These are phyloP conservation scores for Cheilosia soror DNA, from an alignment of 2,888 invertebrate species.

Conservation along the genomic window DNA sequence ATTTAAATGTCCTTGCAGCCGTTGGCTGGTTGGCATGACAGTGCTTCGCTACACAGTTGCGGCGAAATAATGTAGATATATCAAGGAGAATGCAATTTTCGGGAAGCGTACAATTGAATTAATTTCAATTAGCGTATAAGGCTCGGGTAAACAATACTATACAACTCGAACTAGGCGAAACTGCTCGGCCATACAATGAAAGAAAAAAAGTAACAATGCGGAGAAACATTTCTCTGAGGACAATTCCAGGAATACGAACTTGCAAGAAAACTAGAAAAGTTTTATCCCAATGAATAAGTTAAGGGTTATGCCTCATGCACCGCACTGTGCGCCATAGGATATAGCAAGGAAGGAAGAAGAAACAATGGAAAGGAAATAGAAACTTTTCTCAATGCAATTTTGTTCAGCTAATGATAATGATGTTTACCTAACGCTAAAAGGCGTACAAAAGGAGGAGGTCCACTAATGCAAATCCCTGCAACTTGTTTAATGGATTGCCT, in stretches of 20 bases:
- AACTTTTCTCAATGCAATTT: not conserved
- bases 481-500: no score
- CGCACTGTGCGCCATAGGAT: not conserved
- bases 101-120: constrained; percentile 23
- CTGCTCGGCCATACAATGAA: constrained; percentile 8
- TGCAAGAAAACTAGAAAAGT: constrained; percentile 14
- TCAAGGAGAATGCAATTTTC: constrained; percentile 31
- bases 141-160: not conserved
- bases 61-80: not conserved
- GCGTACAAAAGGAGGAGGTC: not conserved
- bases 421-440: not conserved
- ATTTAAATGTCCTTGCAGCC: no score
- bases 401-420: not conserved
- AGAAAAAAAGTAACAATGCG: constrained; percentile 7
- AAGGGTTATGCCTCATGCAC: constrained; percentile 28
- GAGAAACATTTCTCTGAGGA: not conserved
- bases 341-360: not conserved
- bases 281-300: constrained; percentile 36
- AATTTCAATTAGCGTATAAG: constrained; percentile 50
- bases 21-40: not conserved
- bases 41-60: not conserved
- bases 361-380: not conserved
- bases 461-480: no score
- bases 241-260: not conserved
- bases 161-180: not conserved